Conservation (phyloP, 1,140 invertebrate genomes). For the Heterodera schachtii region DNA sequence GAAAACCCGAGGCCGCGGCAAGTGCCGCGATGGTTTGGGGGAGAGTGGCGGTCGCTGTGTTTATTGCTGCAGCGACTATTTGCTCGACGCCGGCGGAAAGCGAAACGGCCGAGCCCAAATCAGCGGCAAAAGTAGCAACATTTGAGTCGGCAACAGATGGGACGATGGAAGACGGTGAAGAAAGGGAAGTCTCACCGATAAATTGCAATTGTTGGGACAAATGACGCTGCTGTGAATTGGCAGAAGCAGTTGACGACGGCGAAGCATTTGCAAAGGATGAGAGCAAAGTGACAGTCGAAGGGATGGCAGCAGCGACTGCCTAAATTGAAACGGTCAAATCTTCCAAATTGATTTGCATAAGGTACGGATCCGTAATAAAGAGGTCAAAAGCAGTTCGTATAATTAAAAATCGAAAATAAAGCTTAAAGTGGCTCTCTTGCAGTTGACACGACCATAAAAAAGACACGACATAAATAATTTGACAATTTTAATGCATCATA, state of each 20-base stretch:
- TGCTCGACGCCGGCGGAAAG: constrained; percentile 28
- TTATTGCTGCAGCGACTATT: constrained; percentile 26
- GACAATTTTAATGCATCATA: too few relatives aligned
- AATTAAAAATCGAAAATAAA: too few relatives aligned
- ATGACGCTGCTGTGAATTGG: neutral
- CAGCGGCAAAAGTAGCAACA: neutral
- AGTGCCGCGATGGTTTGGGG: constrained; percentile 21
- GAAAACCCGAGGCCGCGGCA: constrained; percentile 14
- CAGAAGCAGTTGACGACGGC: neutral
- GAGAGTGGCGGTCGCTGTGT: constrained; percentile 12
- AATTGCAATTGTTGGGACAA: neutral
- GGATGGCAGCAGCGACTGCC: constrained; percentile 5
- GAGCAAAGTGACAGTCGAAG: neutral
- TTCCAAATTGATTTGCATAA: too few relatives aligned
- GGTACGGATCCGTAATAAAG: too few relatives aligned
- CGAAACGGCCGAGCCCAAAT: neutral
- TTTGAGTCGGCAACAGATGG: neutral
- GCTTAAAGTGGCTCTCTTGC: too few relatives aligned
- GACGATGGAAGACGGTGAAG: neutral
- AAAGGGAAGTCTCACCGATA: neutral
- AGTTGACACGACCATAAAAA: too few relatives aligned
- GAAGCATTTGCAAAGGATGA: neutral
- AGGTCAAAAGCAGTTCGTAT: too few relatives aligned
- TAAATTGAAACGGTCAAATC: neutral
- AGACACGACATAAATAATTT: too few relatives aligned